A percentile compares a stretch with the other conserved stretches of the same genome.
These are phyloP conservation scores for Spodoptera littoralis DNA, from an alignment of 2,888 invertebrate species.

Conservation along the genomic window DNA sequence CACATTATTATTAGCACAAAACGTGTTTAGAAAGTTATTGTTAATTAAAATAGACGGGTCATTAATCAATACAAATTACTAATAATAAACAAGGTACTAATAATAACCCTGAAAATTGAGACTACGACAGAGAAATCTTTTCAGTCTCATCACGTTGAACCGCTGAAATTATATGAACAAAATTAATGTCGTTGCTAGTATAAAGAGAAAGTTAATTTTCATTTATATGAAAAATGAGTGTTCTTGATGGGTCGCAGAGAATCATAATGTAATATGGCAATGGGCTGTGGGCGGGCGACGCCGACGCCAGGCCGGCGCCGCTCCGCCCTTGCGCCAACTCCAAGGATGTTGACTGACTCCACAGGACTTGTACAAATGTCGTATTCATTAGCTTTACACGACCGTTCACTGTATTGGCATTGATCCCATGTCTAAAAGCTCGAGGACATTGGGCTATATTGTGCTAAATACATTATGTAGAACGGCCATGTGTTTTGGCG, in stretches of 20 bases:
- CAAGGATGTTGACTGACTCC: conserved; percentile 49
- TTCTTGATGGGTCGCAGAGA: conserved; percentile 35
- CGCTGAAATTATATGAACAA: conserved; percentile 2
- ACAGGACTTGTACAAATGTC: conserved; percentile 49
- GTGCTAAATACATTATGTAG: conserved; percentile 6
- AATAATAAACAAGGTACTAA: too few relatives aligned
- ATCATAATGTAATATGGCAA: conserved; percentile 44
- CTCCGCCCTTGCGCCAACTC: conserved; percentile 28
- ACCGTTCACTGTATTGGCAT: conserved; percentile 49
- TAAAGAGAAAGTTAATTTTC: conserved; percentile 23
- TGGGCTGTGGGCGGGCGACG: conserved; percentile 35
- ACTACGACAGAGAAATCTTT: background rate
- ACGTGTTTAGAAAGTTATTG: too few relatives aligned
- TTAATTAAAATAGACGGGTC: too few relatives aligned
- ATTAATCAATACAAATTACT: too few relatives aligned
- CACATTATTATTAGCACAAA: too few relatives aligned
- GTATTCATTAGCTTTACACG: conserved; percentile 50
- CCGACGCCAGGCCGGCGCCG: conserved; percentile 43
- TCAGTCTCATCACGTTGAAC: background rate
- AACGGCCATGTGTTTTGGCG: background rate
- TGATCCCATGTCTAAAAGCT: conserved; percentile 39
- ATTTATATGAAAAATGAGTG: conserved; percentile 27
- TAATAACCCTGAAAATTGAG: too few relatives aligned
- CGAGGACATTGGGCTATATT: conserved; percentile 7
- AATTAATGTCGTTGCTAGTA: conserved; percentile 9